These are phyloP conservation scores for Bombus ignitus DNA, from an alignment of 1,140 invertebrate species.

Conservation along the genomic window DNA sequence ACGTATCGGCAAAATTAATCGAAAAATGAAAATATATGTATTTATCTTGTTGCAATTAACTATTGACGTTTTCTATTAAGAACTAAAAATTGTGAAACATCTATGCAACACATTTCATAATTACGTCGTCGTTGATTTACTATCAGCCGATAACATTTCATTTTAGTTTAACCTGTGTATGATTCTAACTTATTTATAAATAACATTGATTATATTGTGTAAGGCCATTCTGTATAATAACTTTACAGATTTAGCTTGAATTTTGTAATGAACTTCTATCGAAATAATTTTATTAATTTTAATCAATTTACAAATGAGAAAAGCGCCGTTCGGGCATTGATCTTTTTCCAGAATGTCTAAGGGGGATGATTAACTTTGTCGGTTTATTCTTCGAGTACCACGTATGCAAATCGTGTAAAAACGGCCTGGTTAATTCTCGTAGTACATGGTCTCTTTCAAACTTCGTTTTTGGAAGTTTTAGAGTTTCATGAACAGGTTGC, in stretches of 20 bases:
- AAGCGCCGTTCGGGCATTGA: conserved; percentile 8
- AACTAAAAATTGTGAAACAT: background rate
- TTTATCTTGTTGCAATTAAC: background rate
- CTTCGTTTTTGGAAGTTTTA: background rate
- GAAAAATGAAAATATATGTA: no score
- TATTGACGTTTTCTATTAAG: background rate
- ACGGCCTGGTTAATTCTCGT: conserved; percentile 14
- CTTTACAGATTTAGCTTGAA: background rate
- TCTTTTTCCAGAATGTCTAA: background rate
- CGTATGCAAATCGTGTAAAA: conserved; percentile 20
- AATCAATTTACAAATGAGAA: conserved; percentile 16
- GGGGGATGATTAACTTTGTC: background rate
- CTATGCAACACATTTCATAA: background rate
- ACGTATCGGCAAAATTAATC: no score
- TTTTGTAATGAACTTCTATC: background rate
- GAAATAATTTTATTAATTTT: background rate
- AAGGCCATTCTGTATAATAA: background rate
- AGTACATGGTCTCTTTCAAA: background rate
- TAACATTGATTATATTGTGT: background rate
- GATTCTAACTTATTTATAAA: background rate
- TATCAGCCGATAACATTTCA: background rate
- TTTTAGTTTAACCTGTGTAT: background rate
- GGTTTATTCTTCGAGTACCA: conserved; percentile 32
- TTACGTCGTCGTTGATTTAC: background rate
- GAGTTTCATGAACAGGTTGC: background rate